Evolutionary conservation across 2,888 invertebrate species (phyloP).

Genomic region (Agelastica alni): DNA sequence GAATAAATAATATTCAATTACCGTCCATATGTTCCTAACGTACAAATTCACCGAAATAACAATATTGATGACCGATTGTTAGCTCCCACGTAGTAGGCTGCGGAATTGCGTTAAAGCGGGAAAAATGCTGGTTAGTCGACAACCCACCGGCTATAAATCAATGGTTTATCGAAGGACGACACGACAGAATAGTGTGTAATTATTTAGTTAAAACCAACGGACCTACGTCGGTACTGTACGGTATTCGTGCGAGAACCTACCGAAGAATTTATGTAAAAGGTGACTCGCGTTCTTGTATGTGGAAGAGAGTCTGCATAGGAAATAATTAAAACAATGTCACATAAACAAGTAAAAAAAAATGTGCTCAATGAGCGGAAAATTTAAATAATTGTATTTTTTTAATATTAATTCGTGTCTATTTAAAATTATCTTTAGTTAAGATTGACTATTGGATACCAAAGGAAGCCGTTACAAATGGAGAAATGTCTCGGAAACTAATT

Average conservation of each 20-base stretch:
- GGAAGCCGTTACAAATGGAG: too few relatives aligned
- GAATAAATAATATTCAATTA: constrained; percentile 14
- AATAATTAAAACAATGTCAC: too few relatives aligned
- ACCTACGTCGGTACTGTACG: constrained; percentile 15
- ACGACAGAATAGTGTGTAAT: constrained; percentile 22
- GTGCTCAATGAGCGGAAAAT: too few relatives aligned
- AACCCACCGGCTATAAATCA: constrained; percentile 24
- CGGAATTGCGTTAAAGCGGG: constrained; percentile 15
- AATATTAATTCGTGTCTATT: too few relatives aligned
- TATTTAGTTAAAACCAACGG: constrained; percentile 27
- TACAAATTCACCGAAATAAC: constrained; percentile 17
- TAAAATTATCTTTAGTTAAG: too few relatives aligned
- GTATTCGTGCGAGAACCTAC: constrained; percentile 9
- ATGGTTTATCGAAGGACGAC: constrained; percentile 25
- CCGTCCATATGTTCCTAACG: not conserved
- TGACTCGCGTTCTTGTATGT: too few relatives aligned
- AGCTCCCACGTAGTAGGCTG: constrained; percentile 17
- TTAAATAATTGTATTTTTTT: too few relatives aligned
- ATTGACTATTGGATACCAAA: too few relatives aligned
- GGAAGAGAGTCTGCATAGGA: too few relatives aligned
- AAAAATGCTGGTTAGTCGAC: constrained; percentile 19
- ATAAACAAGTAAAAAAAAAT: too few relatives aligned
- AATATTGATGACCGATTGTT: constrained; percentile 15
- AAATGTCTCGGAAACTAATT: too few relatives aligned
- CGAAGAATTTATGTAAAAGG: too few relatives aligned